A percentile compares a stretch with the other conserved stretches of the same genome.
Evolutionary conservation across 2,888 invertebrate species (phyloP).

Genomic region (Uropetala carovei): DNA sequence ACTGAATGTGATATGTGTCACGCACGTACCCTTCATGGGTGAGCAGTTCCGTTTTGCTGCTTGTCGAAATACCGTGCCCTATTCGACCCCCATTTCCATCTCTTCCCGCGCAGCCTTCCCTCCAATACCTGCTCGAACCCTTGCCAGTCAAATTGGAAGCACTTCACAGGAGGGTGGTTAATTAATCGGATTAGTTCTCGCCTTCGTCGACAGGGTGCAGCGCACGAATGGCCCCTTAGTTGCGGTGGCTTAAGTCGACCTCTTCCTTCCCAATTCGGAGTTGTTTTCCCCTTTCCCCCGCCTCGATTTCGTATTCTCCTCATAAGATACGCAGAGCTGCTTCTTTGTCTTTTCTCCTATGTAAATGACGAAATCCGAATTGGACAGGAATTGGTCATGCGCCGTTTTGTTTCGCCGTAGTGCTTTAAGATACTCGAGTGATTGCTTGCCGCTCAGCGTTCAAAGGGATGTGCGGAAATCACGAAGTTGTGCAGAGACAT

Average conservation of each 20-base stretch:
- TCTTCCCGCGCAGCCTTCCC: neutral
- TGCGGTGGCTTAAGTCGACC: neutral
- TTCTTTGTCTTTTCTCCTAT: neutral
- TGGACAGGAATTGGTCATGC: neutral
- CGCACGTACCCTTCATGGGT: neutral
- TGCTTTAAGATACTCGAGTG: neutral
- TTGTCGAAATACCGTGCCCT: neutral
- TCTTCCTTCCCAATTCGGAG: neutral
- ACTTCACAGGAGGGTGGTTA: conserved; percentile 28
- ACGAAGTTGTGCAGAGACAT: too few relatives aligned
- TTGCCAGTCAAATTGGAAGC: conserved; percentile 24
- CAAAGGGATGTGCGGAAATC: too few relatives aligned
- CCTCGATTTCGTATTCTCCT: neutral
- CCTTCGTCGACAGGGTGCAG: neutral
- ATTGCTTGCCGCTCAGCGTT: too few relatives aligned
- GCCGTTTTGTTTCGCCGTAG: neutral
- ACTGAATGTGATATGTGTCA: too few relatives aligned
- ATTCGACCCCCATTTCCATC: neutral
- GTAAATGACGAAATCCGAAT: neutral
- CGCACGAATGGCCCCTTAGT: neutral
- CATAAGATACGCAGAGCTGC: neutral
- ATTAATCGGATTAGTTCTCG: conserved; percentile 17
- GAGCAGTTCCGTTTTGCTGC: neutral
- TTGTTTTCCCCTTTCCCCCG: neutral
- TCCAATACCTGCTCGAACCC: neutral